phyloP scores from a whole-genome alignment of 2,888 invertebrate species.

The Zygaena filipendulae region DNA sequence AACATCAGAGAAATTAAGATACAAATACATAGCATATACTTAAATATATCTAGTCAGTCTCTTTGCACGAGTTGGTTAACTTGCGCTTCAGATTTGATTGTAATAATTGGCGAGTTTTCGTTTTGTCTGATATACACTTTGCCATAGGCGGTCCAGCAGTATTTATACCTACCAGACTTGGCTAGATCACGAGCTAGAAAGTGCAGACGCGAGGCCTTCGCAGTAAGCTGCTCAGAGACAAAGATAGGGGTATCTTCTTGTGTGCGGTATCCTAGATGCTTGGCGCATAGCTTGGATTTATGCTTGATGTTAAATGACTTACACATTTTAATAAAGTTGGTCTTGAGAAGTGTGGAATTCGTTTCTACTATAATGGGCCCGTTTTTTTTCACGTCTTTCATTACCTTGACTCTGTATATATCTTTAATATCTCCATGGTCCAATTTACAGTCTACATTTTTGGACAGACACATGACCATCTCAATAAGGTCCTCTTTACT shows the following conservation, averaged over 20 bases:
- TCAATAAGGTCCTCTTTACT: conserved; percentile 10
- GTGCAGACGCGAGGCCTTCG: conserved; percentile 14
- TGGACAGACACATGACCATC: conserved; percentile 9
- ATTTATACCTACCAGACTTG: conserved; percentile 12
- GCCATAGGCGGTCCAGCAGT: conserved; percentile 17
- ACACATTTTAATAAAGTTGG: conserved; percentile 10
- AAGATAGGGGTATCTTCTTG: conserved; percentile 14
- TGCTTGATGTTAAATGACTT: conserved; percentile 15
- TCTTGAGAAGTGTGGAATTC: conserved; percentile 13
- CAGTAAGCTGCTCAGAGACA: conserved; percentile 16
- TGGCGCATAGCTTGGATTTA: conserved; percentile 15
- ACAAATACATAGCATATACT: no score
- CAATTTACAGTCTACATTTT: conserved; percentile 7
- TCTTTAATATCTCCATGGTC: conserved; percentile 11
- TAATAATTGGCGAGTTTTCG: conserved; percentile 12
- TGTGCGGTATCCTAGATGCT: conserved; percentile 14
- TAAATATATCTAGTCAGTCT: no score
- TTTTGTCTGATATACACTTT: conserved; percentile 15
- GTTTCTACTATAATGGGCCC: conserved; percentile 16
- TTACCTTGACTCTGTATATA: conserved; percentile 10
- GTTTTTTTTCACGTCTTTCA: conserved; percentile 1
- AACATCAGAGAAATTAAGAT: no score
- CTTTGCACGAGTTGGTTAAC: no score
- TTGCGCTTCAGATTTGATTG: conserved; percentile 11
- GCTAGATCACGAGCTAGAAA: conserved; percentile 16